Conservation (phyloP, 2,797 vertebrate species). For the Myiotriccus ornatus region DNA sequence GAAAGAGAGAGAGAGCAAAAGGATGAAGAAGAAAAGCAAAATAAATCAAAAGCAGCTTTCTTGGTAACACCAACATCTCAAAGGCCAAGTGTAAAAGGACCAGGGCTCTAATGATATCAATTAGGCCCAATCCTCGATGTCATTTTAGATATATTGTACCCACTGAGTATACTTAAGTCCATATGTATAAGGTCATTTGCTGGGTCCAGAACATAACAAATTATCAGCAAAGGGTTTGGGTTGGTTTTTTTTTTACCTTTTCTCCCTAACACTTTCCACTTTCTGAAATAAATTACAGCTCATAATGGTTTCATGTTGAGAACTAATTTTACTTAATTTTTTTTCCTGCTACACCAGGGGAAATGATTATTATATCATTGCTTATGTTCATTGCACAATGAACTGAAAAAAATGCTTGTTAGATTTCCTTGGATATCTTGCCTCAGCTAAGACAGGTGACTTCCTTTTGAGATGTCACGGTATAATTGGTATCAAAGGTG, state of each 20-base stretch:
- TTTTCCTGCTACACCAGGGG: slow-evolving; percentile 37
- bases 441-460: slow-evolving; percentile 31
- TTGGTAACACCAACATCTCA: slow-evolving; percentile 78
- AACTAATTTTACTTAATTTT: slow-evolving; percentile 71
- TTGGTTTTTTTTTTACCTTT: not conserved
- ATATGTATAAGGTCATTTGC: slow-evolving; percentile 83
- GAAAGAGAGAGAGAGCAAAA: slow-evolving; percentile 75
- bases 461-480: slow-evolving; percentile 37
- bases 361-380: slow-evolving; percentile 41
- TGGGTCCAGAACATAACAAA: slow-evolving; percentile 70
- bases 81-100: slow-evolving; percentile 78
- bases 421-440: slow-evolving; percentile 29
- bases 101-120: slow-evolving; percentile 84
- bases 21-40: slow-evolving; percentile 81
- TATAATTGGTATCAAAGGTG: slow-evolving; percentile 46
- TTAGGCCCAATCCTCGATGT: slow-evolving; percentile 82
- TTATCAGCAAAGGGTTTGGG: slow-evolving; percentile 42
- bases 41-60: slow-evolving; percentile 84
- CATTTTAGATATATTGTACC: slow-evolving; percentile 79
- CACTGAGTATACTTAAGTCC: slow-evolving; percentile 79
- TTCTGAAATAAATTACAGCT: slow-evolving; percentile 75
- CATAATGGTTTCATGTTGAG: slow-evolving; percentile 69
- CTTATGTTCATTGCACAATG: not conserved
- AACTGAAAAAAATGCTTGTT: not conserved
- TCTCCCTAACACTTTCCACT: slow-evolving; percentile 51